Evolutionary conservation across 2,888 invertebrate genomes (phyloP).

Genomic region (Sericinus montela): DNA sequence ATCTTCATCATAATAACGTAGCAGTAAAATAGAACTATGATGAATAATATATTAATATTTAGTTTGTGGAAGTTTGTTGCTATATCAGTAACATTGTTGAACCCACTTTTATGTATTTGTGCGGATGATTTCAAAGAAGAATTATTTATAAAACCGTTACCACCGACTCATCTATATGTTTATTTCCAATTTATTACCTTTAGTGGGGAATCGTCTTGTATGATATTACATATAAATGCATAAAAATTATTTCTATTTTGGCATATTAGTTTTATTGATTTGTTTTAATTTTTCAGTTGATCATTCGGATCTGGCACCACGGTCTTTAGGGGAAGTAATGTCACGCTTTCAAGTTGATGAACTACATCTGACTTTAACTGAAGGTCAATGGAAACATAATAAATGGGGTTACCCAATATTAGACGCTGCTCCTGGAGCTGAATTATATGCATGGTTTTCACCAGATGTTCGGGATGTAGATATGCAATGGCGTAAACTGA

Average conservation of each 20-base stretch:
- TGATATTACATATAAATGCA: slow-evolving; percentile 43
- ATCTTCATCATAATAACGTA: too few species aligned
- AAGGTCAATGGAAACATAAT: slow-evolving; percentile 95
- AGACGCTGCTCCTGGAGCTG: slow-evolving; percentile 95
- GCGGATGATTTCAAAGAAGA: slow-evolving; percentile 92
- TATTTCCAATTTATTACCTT: slow-evolving; percentile 95
- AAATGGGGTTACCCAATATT: slow-evolving; percentile 96
- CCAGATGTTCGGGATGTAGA: slow-evolving; percentile 84
- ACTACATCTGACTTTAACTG: slow-evolving; percentile 93
- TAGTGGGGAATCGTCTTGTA: slow-evolving; percentile 81
- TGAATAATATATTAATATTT: neutral
- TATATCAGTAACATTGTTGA: slow-evolving; percentile 21
- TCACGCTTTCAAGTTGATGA: slow-evolving; percentile 91
- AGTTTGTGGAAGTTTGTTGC: slow-evolving; percentile 9
- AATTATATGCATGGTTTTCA: slow-evolving; percentile 96
- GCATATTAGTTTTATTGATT: neutral
- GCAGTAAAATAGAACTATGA: too few species aligned
- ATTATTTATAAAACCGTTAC: slow-evolving; percentile 90
- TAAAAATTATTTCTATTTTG: too few species aligned
- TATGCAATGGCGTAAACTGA: slow-evolving; percentile 91
- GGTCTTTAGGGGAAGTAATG: slow-evolving; percentile 93
- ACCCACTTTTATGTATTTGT: slow-evolving; percentile 27
- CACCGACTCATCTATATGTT: slow-evolving; percentile 90
- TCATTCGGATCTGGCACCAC: slow-evolving; percentile 92
- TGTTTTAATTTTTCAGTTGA: slow-evolving; percentile 77